Conservation (phyloP, 2,797 vertebrate genomes). For the Natrix natrix region DNA sequence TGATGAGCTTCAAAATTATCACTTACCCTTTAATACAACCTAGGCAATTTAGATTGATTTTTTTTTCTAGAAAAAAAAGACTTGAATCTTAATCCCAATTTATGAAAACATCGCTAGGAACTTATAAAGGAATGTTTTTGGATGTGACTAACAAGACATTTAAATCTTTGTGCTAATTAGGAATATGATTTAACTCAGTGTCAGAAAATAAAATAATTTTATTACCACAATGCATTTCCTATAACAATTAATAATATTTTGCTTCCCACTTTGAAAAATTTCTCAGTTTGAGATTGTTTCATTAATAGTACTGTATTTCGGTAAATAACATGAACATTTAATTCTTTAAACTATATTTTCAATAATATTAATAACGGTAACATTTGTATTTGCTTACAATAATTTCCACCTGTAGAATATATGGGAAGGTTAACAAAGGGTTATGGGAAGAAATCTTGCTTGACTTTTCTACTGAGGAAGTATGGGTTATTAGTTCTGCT, state of each 20-base stretch:
- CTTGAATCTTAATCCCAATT: slow-evolving; percentile 27
- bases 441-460: background rate
- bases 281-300: background rate
- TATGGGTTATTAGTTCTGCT: background rate
- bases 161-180: background rate
- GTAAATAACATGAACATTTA: background rate
- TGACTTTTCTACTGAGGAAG: background rate
- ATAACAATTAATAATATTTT: background rate
- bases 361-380: background rate
- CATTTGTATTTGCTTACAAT: background rate
- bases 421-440: background rate
- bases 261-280: background rate
- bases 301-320: background rate
- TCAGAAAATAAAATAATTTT: background rate
- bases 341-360: slow-evolving; percentile 25
- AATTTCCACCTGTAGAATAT: background rate
- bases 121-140: slow-evolving; percentile 18
- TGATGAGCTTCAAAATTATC: slow-evolving; percentile 53
- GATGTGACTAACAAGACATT: background rate
- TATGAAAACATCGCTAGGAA: slow-evolving; percentile 44
- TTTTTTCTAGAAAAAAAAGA: slow-evolving; percentile 64
- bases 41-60: slow-evolving; percentile 71
- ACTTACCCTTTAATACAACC: slow-evolving; percentile 47
- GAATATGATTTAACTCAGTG: background rate
- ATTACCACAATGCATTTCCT: slow-evolving; percentile 13